Conservation (phyloP, 2,797 vertebrate genomes). For the Dallia pectoralis region DNA sequence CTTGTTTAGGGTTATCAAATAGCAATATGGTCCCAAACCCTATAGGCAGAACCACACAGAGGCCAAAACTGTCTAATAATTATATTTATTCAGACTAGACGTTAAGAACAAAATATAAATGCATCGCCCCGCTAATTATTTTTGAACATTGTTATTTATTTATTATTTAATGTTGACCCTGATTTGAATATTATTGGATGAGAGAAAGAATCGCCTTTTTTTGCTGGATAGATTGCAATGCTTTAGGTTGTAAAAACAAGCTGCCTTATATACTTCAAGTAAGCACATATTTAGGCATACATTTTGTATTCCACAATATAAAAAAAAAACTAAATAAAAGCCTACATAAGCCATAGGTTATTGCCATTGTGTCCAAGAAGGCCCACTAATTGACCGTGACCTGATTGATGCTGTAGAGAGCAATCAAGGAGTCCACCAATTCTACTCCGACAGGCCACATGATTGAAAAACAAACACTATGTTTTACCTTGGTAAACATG, state of each 20-base stretch:
- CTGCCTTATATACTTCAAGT: not conserved
- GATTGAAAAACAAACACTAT: not conserved
- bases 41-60: not conserved
- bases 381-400: not conserved
- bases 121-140: too few relatives aligned
- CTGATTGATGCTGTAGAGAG: not conserved
- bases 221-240: not conserved
- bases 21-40: not conserved
- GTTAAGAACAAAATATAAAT: too few relatives aligned
- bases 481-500: not conserved
- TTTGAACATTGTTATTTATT: constrained; percentile 16
- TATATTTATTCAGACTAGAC: not conserved
- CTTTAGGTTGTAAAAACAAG: not conserved
- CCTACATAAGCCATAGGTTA: not conserved
- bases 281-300: not conserved
- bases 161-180: constrained; percentile 29
- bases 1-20: not conserved
- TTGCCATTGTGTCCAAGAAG: not conserved
- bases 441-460: not conserved
- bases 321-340: not conserved
- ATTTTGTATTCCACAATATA: not conserved
- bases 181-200: constrained; percentile 21
- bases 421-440: not conserved
- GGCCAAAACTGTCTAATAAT: not conserved
- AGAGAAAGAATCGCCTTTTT: constrained; percentile 1